phyloP scores from a whole-genome alignment of 2,888 invertebrate species.

The Tholera decimalis region DNA sequence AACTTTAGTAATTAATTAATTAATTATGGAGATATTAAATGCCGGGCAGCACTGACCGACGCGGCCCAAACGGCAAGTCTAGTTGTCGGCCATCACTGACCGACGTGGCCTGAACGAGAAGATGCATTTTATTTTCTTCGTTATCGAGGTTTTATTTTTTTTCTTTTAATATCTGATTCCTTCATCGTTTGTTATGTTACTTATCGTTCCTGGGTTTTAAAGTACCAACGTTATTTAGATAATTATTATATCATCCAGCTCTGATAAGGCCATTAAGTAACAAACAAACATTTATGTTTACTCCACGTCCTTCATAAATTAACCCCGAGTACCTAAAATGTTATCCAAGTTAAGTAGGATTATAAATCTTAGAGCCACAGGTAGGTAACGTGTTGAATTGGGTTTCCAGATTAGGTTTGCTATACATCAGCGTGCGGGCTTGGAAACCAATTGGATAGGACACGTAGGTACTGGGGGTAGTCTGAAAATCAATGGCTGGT shows the following conservation, averaged over 20 bases:
- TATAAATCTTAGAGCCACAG: slow-evolving; percentile 56
- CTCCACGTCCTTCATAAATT: slow-evolving; percentile 23
- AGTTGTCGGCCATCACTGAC: too few relatives aligned
- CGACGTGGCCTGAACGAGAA: too few relatives aligned
- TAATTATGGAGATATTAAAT: too few relatives aligned
- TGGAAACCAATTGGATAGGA: slow-evolving; percentile 39
- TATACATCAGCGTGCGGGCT: slow-evolving; percentile 51
- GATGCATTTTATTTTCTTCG: too few relatives aligned
- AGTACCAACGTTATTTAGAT: too few relatives aligned
- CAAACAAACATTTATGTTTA: slow-evolving; percentile 13
- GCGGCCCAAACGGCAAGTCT: too few relatives aligned
- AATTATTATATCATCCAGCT: slow-evolving; percentile 17
- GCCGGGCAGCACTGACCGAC: too few relatives aligned
- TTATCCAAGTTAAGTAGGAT: slow-evolving; percentile 22
- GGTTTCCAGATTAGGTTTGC: slow-evolving; percentile 46
- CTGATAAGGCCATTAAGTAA: neutral
- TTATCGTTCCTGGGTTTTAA: too few relatives aligned
- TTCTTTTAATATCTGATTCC: too few relatives aligned
- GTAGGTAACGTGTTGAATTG: slow-evolving; percentile 53
- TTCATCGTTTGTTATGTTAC: too few relatives aligned
- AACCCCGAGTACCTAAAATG: neutral
- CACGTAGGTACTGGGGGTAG: slow-evolving; percentile 6
- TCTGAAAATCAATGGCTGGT: slow-evolving; percentile 18
- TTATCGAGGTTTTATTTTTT: too few relatives aligned
- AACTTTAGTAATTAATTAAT: too few relatives aligned